These are phyloP conservation scores for Steinernema feltiae DNA, from an alignment of 1,140 invertebrate genomes.

Conservation along the genomic window DNA sequence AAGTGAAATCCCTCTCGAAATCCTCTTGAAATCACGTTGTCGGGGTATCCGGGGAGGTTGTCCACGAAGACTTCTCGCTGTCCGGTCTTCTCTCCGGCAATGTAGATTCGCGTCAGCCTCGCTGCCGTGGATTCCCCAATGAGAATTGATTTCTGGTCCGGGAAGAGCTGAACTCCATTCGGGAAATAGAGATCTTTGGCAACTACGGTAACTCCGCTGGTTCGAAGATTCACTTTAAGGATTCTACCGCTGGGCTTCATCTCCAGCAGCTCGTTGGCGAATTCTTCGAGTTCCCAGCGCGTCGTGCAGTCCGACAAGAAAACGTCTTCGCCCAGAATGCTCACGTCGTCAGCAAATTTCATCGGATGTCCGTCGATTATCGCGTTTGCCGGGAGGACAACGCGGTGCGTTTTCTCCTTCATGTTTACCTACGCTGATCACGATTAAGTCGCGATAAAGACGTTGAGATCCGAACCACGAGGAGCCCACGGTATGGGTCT, in stretches of 20 bases:
- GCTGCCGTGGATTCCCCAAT: slow-evolving; percentile 58
- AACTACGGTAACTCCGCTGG: slow-evolving; percentile 40
- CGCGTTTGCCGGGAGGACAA: slow-evolving; percentile 10
- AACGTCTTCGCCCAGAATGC: slow-evolving; percentile 40
- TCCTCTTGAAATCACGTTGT: too few species aligned
- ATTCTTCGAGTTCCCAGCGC: slow-evolving; percentile 54
- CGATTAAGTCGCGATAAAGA: too few species aligned
- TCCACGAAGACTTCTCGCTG: slow-evolving; percentile 24
- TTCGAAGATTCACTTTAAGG: slow-evolving; percentile 48
- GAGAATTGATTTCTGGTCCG: slow-evolving; percentile 53
- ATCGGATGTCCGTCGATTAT: slow-evolving; percentile 31
- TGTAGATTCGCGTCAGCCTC: slow-evolving; percentile 47
- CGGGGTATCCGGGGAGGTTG: slow-evolving; percentile 60
- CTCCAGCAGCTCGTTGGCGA: slow-evolving; percentile 55
- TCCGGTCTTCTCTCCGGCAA: neutral
- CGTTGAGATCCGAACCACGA: too few species aligned
- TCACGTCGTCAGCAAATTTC: slow-evolving; percentile 40
- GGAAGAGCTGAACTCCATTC: slow-evolving; percentile 59
- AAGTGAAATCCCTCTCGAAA: too few species aligned
- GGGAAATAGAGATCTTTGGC: slow-evolving; percentile 55
- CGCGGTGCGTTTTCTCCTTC: slow-evolving; percentile 15
- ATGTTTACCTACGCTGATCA: too few species aligned
- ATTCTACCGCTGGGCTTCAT: slow-evolving; percentile 51
- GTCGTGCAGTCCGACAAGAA: slow-evolving; percentile 58
- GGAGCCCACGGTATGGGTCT: slow-evolving; percentile 49